Percentiles rank a stretch among this genome's conserved stretches.
These are phyloP conservation scores for Semotilus atromaculatus DNA, from an alignment of 2,797 vertebrate genomes.

Conservation along the genomic window DNA sequence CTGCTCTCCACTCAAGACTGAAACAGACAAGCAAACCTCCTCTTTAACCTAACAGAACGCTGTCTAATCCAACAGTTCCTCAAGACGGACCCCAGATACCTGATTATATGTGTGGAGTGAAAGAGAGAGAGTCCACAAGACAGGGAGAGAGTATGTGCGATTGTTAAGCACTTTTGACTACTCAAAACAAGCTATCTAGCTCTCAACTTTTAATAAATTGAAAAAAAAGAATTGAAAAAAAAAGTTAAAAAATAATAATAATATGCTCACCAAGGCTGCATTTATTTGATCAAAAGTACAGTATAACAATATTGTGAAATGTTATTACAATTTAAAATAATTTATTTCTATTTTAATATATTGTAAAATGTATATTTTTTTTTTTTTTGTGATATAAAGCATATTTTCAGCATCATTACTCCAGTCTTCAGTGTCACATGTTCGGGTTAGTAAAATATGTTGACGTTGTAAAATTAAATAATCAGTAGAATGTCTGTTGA, in stretches of 20 bases:
- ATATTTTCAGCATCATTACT: background rate
- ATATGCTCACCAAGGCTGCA: no score
- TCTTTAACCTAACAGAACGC: slow-evolving; percentile 11
- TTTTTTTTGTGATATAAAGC: background rate
- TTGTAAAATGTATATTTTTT: background rate
- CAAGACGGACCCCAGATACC: slow-evolving; percentile 34
- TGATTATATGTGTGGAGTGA: background rate
- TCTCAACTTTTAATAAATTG: background rate
- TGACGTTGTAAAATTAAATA: no score
- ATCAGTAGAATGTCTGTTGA: no score
- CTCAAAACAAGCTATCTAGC: background rate
- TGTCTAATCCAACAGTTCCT: slow-evolving; percentile 38
- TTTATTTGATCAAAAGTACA: background rate
- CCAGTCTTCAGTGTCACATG: background rate
- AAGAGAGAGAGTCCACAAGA: background rate
- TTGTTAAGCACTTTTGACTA: slow-evolving; percentile 8
- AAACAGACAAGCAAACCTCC: slow-evolving; percentile 27
- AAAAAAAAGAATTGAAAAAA: no score
- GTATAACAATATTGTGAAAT: background rate
- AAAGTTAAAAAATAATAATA: no score
- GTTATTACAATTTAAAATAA: background rate
- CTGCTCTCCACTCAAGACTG: slow-evolving; percentile 15
- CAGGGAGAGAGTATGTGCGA: background rate
- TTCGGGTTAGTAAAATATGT: no score
- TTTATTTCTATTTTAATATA: background rate